Evolutionary conservation across 2,797 vertebrate genomes (phyloP), one percentile per base, ranked within the genome.

Genomic region (Hephaestus fuliginosus): DNA sequence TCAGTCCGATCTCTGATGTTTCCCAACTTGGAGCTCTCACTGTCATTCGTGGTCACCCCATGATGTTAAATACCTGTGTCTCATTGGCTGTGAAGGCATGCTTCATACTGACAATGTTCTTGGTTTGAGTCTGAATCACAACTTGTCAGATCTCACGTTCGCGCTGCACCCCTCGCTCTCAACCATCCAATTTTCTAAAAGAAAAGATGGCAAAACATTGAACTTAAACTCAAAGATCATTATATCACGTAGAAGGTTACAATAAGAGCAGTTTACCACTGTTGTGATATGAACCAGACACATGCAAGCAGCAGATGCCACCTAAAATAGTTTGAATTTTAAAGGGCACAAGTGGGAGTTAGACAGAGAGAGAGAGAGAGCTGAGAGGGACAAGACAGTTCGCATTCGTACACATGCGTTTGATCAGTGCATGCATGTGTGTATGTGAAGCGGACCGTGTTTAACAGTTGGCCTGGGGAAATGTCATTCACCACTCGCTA

Each of bases 381-480:
- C 84, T 62, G 58, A 80, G 71, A 88, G 77, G 70, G 78, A 84
- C 69, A 44, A 74, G 81, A 84, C 67, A 58, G 62, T 86, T 80
- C 85, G 71, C 84, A 84, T 81, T 86, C 65, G 67, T 70, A 65
- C 70, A 57, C 72, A 74, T 81, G 61, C 78, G 67, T 82, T 73
- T 52, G 84, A 71, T 83, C 33, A 64, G 60, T 80, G 78, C 9
- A 4, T 75, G 58, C 61, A 48, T 70, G 52, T 72, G 69, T 75
- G 65, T 57, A 62, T 80, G 81, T 87, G 83, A 79, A 86, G 85
- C 87, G 76, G 86, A 85, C 85, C 86, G 33, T 86, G 83, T 83
- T 89, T 86, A 90, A 91, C 85, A 82, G 80, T 41, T 78, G 78
- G 91, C 92, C 89, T 1, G 48, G 70, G 88, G 89, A 92, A 93